phyloP scores from a whole-genome alignment of 2,888 invertebrate genomes.

The Dromius quadrimaculatus region DNA sequence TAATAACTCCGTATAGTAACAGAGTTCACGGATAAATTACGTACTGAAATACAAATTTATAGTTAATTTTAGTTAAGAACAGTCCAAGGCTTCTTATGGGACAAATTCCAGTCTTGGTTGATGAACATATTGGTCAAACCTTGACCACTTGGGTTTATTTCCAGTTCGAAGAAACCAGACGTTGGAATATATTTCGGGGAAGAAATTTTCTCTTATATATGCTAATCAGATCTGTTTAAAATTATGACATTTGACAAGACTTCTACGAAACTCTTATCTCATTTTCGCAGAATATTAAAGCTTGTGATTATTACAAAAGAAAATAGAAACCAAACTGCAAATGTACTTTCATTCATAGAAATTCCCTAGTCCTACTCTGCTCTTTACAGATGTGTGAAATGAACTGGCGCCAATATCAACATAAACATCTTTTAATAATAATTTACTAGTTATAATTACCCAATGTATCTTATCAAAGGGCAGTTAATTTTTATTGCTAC shows the following conservation, averaged over 20 bases:
- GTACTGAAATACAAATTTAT: too few relatives aligned
- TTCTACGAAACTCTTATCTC: background rate
- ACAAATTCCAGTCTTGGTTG: slow-evolving; percentile 16
- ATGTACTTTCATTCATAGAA: too few relatives aligned
- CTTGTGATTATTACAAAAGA: too few relatives aligned
- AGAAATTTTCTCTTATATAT: slow-evolving; percentile 1
- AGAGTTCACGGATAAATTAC: too few relatives aligned
- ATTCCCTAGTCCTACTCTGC: too few relatives aligned
- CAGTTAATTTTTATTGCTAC: slow-evolving; percentile 17
- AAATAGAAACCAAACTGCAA: too few relatives aligned
- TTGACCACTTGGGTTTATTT: slow-evolving; percentile 18
- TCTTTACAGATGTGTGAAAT: background rate
- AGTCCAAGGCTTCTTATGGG: too few relatives aligned
- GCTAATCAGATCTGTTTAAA: background rate
- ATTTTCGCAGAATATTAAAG: background rate
- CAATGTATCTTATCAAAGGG: slow-evolving; percentile 7
- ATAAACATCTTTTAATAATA: slow-evolving; percentile 3
- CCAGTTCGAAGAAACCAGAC: slow-evolving; percentile 14
- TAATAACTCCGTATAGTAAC: too few relatives aligned
- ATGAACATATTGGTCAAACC: slow-evolving; percentile 15
- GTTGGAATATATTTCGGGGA: slow-evolving; percentile 5
- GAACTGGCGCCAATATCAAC: slow-evolving; percentile 12
- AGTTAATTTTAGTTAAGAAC: too few relatives aligned
- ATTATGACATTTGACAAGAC: slow-evolving; percentile 7
- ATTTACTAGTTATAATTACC: slow-evolving; percentile 23